Percentiles rank a stretch among this genome's conserved stretches.
Conservation (phyloP, 1,140 invertebrate genomes). For the Rhysida immarginata region DNA sequence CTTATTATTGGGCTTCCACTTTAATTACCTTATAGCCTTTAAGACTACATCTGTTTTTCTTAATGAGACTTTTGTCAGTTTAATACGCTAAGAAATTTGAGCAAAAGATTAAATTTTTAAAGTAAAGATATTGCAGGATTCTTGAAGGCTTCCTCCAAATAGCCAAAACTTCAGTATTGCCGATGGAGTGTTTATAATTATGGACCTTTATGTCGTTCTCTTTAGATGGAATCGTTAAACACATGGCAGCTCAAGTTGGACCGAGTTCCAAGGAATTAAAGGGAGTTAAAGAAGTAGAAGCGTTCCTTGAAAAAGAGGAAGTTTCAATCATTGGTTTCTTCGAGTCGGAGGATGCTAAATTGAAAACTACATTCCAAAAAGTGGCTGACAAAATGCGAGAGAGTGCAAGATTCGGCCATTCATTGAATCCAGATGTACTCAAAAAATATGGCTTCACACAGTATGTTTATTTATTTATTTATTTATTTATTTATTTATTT, state of each 20-base stretch:
- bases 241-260: conserved; percentile 91
- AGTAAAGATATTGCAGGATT: no score
- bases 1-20: no score
- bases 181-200: no score
- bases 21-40: no score
- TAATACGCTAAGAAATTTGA: no score
- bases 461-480: conserved; percentile 38
- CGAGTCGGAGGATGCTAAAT: conserved; percentile 45
- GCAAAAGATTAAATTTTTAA: no score
- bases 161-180: no score
- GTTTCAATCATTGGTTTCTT: conserved; percentile 52
- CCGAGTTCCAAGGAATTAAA: conserved; percentile 78
- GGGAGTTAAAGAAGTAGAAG: conserved; percentile 47
- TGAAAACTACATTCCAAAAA: conserved; percentile 69
- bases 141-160: no score
- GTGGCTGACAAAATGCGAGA: conserved; percentile 81
- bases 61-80: no score
- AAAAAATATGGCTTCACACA: conserved; percentile 55
- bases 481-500: background rate
- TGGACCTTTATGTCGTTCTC: no score
- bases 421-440: conserved; percentile 49
- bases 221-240: conserved; percentile 82
- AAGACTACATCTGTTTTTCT: no score
- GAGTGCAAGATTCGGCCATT: conserved; percentile 74
- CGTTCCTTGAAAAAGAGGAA: conserved; percentile 55